phyloP scores from a whole-genome alignment of 2,888 invertebrate genomes.

The Heliothis peltigera region DNA sequence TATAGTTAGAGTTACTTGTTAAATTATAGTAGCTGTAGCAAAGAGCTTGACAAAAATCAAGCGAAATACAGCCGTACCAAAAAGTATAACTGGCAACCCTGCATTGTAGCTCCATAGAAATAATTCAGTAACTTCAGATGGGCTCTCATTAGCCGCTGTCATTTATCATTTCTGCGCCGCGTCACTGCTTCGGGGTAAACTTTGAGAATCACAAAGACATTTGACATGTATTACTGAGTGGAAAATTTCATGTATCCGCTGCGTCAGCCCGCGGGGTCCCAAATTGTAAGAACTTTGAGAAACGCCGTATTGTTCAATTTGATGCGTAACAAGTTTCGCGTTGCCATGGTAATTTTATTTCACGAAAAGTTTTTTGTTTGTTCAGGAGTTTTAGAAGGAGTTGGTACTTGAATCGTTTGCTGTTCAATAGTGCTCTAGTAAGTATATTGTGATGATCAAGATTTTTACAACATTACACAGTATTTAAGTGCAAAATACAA shows the following conservation, averaged over 20 bases:
- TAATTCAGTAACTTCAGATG: slow-evolving; percentile 72
- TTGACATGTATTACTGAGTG: slow-evolving; percentile 62
- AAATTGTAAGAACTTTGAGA: slow-evolving; percentile 55
- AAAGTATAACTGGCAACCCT: slow-evolving; percentile 33
- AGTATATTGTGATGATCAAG: background rate
- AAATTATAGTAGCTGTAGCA: too few relatives aligned
- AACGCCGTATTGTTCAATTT: slow-evolving; percentile 47
- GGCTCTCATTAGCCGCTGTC: slow-evolving; percentile 70
- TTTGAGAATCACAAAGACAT: slow-evolving; percentile 65
- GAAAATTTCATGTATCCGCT: slow-evolving; percentile 68
- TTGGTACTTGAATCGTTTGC: slow-evolving; percentile 3
- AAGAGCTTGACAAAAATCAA: too few relatives aligned
- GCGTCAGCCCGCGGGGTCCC: slow-evolving; percentile 42
- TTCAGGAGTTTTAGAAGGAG: background rate
- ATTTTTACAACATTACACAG: background rate
- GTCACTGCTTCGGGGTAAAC: slow-evolving; percentile 53
- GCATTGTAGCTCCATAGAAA: slow-evolving; percentile 64
- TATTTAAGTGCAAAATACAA: too few relatives aligned
- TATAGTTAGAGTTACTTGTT: too few relatives aligned
- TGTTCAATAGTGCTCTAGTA: background rate
- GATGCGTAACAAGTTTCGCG: slow-evolving; percentile 46
- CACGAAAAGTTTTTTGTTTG: slow-evolving; percentile 30
- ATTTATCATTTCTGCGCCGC: slow-evolving; percentile 66
- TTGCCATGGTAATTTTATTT: slow-evolving; percentile 41
- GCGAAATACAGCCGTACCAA: slow-evolving; percentile 11